phyloP scores from a whole-genome alignment of 2,888 invertebrate genomes.

The Dicycla oo region DNA sequence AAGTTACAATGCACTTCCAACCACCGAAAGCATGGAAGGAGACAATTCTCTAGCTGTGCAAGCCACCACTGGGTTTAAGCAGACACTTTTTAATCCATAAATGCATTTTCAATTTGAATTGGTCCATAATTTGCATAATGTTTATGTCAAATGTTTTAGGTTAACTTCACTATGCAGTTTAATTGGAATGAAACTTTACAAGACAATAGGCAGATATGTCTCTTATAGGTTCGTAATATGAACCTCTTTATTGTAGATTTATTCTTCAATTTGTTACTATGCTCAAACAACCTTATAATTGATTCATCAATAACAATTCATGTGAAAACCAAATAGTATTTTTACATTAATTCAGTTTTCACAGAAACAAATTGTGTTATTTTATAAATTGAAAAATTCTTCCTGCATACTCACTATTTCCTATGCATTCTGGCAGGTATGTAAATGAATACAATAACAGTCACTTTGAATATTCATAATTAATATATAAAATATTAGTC shows the following conservation, averaged over 20 bases:
- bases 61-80: conserved; percentile 51
- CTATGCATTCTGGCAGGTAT: conserved; percentile 81
- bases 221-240: too few relatives aligned
- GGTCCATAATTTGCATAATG: conserved; percentile 22
- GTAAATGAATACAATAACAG: conserved; percentile 68
- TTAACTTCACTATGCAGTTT: conserved; percentile 24
- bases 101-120: conserved; percentile 37
- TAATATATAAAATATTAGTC: conserved; percentile 68
- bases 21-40: conserved; percentile 79
- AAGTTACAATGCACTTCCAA: conserved; percentile 83
- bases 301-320: conserved; percentile 12
- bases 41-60: conserved; percentile 75
- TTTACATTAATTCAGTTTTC: conserved; percentile 13
- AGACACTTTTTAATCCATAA: conserved; percentile 47
- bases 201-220: conserved; percentile 29
- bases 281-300: background rate
- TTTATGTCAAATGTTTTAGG: conserved; percentile 22
- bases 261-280: background rate
- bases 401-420: conserved; percentile 82
- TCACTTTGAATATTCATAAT: conserved; percentile 71
- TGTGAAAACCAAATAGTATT: conserved; percentile 13
- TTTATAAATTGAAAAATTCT: conserved; percentile 17
- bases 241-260: background rate
- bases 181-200: conserved; percentile 24
- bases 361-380: background rate